Conservation (phyloP, 2,797 vertebrate genomes). For the Alcedo quadribrachys region DNA sequence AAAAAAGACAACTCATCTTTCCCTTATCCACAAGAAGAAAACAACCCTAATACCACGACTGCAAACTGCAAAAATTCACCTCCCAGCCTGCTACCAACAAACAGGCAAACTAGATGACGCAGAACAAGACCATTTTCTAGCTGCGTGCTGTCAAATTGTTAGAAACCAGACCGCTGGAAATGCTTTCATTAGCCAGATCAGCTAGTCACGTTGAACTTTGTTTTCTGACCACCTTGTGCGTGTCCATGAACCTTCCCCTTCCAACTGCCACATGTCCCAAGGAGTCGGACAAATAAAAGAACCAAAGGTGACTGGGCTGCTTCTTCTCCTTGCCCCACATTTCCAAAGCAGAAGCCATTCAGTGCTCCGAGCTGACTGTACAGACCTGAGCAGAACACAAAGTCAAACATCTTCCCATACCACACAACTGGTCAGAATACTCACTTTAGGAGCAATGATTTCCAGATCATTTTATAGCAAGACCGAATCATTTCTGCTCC, state of each 20-base stretch:
- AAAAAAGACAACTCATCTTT: not conserved
- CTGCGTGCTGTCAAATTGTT: not conserved
- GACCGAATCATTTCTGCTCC: not conserved
- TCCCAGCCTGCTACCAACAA: not conserved
- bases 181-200: not conserved
- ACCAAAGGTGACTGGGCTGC: not conserved
- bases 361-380: rapidly evolving
- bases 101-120: not conserved
- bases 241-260: not conserved
- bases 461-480: not conserved
- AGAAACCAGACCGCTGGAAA: not conserved
- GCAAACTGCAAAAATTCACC: not conserved
- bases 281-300: not conserved
- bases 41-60: not conserved
- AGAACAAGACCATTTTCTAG: not conserved
- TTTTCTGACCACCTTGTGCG: not conserved
- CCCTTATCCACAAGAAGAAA: not conserved
- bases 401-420: not conserved
- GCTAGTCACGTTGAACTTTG: not conserved
- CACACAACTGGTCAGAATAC: rapidly evolving
- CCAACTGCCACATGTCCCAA: not conserved
- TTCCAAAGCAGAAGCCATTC: not conserved
- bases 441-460: not conserved
- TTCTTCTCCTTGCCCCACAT: not conserved
- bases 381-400: not conserved